Percentiles rank a stretch among this genome's conserved stretches.
phyloP scores from a whole-genome alignment of 2,113 vertebrate species.

The Taxidea taxus region DNA sequence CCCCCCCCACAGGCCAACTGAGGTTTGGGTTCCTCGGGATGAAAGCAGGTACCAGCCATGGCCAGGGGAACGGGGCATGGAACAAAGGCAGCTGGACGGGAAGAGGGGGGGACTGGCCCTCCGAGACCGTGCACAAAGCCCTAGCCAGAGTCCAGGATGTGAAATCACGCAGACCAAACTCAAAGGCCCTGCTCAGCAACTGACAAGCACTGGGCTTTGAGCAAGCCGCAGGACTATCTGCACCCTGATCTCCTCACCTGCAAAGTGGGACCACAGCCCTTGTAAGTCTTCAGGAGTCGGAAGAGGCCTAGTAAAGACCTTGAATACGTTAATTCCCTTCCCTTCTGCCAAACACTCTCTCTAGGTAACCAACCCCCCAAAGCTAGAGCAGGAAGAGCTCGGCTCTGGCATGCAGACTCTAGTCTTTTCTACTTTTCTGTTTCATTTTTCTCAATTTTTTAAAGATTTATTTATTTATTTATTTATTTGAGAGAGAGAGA shows the following conservation, averaged over 20 bases:
- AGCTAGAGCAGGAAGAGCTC: not conserved
- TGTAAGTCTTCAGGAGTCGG: no score
- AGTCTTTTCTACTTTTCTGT: not conserved
- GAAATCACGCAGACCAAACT: not conserved
- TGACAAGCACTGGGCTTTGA: not conserved
- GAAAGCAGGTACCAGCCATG: not conserved
- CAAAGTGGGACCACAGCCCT: no score
- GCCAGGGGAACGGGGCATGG: not conserved
- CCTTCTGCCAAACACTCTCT: not conserved
- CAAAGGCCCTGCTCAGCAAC: not conserved
- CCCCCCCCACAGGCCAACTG: fast-evolving
- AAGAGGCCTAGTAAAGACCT: not conserved
- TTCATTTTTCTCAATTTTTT: not conserved
- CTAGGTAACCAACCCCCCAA: not conserved
- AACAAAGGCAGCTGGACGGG: not conserved
- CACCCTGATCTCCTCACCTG: not conserved
- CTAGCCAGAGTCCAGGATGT: not conserved
- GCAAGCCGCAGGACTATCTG: not conserved
- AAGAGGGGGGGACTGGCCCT: not conserved
- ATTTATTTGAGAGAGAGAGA: no score
- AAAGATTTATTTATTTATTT: not conserved
- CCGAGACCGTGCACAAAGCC: fast-evolving
- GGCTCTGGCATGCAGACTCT: not conserved
- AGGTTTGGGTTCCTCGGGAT: fast-evolving
- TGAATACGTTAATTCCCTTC: not conserved